Evolutionary conservation across 2,113 vertebrate genomes (phyloP), one percentile per base, ranked within the genome.

Genomic region (Catharus minimus): DNA sequence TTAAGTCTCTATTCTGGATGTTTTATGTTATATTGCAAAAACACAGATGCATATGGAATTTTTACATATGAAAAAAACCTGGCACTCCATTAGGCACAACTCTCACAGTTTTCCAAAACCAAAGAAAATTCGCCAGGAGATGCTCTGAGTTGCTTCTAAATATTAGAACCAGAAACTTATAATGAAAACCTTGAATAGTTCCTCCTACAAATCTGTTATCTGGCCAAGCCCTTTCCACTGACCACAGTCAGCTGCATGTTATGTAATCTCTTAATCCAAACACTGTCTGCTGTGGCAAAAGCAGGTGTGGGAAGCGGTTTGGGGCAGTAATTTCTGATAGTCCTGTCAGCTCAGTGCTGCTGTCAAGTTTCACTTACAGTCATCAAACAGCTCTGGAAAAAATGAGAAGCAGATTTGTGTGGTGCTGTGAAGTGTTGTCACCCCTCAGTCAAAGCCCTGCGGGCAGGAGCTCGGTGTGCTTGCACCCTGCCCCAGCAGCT

Each of bases 361-460:
- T 47, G 33, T 27, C 28, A 55, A 24, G 74, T 68, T 92, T 84
- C 57, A 44, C 55, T 57, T 64, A 3, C 3, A 53, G 50, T 58
- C 49, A 61, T 32, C 24, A 26, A 30, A 64, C 21, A 49, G 52
- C 27, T 81, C 32, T 36, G 43, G 9, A n/a, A 41, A 75, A 91
- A 92, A 75, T 0, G 3, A 93, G 91, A 93, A 95, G 81, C 52
- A 50, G 21, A 12, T 67, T 33, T 60, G 36, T 78, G 89, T 90
- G 67, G 65, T 10, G 2, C 38, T 61, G 50, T 3, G 1, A 13
- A 65, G 33, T 27, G 20, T 6, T 79, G 68, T n/a, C 66, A 49
- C 36, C 61, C 86, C 39, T 58, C 21, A 41, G 74, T 72, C 74
- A 41, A 64, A 85, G 69, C 65, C 20, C 56, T 4, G 22, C 6